These are phyloP conservation scores for Rostratula benghalensis DNA, from an alignment of 2,113 vertebrate species.

Conservation along the genomic window DNA sequence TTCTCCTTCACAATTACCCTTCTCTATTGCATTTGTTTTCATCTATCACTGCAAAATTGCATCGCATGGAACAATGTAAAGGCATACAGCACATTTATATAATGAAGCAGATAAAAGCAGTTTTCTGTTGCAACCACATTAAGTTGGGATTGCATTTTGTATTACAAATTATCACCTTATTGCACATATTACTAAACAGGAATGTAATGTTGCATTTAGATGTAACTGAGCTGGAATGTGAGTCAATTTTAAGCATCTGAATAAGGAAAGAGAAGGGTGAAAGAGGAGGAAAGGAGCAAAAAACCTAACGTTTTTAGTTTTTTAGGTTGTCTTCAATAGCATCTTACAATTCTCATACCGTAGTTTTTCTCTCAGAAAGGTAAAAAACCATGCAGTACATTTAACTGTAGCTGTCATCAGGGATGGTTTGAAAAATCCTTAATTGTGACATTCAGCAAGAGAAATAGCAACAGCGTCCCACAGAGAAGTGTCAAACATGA, in stretches of 20 bases:
- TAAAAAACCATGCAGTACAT: background rate
- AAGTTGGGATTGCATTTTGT: background rate
- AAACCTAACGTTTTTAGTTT: background rate
- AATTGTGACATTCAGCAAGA: background rate
- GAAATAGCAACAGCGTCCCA: background rate
- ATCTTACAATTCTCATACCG: background rate
- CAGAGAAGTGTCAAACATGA: background rate
- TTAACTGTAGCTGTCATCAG: background rate
- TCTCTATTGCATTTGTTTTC: background rate
- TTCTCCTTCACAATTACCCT: background rate
- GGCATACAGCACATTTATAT: background rate
- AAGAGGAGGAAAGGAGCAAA: background rate
- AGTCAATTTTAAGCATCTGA: background rate
- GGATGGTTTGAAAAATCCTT: background rate
- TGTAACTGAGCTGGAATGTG: background rate
- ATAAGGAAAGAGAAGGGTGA: background rate
- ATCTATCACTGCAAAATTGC: background rate
- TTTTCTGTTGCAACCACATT: background rate
- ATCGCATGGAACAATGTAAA: background rate
- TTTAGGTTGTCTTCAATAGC: background rate
- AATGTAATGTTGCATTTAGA: conserved; percentile 17
- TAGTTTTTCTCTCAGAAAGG: background rate
- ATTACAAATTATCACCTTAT: background rate
- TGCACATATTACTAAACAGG: background rate
- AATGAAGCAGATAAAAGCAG: background rate